A percentile compares a stretch with the other conserved stretches of the same genome.
Evolutionary conservation across 2,888 invertebrate species (phyloP).

Genomic region (Xestoiulus laeticollis): DNA sequence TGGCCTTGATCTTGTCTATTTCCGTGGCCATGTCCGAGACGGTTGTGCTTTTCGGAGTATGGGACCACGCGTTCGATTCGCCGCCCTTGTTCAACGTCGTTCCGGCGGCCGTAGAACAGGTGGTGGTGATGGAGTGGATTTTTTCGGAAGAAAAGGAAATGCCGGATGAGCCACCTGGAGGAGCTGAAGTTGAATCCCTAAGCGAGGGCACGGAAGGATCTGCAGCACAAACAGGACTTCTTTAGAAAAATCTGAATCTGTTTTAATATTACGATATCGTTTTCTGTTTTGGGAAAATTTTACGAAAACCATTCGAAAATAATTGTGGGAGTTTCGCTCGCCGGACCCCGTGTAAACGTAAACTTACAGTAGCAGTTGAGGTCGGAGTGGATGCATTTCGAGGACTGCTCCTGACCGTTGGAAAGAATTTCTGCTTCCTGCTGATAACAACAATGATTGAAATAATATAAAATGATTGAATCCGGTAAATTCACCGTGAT

Average conservation of each 20-base stretch:
- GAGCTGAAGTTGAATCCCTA: background rate
- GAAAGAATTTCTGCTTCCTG: slow-evolving; percentile 24
- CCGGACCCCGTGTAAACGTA: background rate
- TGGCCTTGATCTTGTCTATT: slow-evolving; percentile 93
- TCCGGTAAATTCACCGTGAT: too few relatives aligned
- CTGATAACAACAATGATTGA: background rate
- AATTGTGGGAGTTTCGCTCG: too few relatives aligned
- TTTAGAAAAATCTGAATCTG: too few relatives aligned
- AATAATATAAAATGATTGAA: too few relatives aligned
- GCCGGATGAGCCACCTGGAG: background rate
- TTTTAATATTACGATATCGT: too few relatives aligned
- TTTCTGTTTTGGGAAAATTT: too few relatives aligned
- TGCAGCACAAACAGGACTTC: too few relatives aligned
- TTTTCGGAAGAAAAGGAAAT: background rate
- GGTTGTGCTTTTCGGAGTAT: background rate
- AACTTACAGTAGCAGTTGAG: slow-evolving; percentile 23
- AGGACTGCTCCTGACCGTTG: slow-evolving; percentile 2
- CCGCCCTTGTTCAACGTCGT: background rate
- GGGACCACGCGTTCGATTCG: background rate
- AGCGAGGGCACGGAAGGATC: background rate
- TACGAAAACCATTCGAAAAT: too few relatives aligned
- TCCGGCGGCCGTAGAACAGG: background rate
- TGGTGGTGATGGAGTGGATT: background rate
- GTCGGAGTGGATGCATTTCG: background rate
- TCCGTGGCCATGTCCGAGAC: slow-evolving; percentile 62